Base-by-base conservation (phyloP, 2,888 invertebrate genomes). In the Andrena camellia region DNA sequence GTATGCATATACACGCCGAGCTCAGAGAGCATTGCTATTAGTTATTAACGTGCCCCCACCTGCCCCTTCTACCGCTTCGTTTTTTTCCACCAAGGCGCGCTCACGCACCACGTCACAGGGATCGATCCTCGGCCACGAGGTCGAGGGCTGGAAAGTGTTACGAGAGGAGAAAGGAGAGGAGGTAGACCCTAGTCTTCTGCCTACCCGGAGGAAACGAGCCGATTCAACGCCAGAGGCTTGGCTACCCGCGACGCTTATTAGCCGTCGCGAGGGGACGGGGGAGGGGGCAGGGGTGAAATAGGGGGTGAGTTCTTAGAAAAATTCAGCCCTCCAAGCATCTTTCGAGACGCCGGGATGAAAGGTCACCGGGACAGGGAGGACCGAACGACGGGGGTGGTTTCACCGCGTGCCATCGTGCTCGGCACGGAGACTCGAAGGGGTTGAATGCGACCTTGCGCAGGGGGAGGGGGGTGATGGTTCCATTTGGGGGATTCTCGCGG, bases 61-160 rank as follows among this genome's bases (percentile, higher is more conserved):
- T 54, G 3, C 62, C 48, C 13, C 5, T 42, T 35, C 5, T 42
- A 5, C n/a, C 57, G 6, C 80, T 68, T 78, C 66, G 72, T 63
- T 84, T 71, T 83, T 84, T 78, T 75, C 86, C 82, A 81, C 82
- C 78, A 88, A 86, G 88, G 88, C 82, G 84, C 79, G 89, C 85
- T 88, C 85, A 88, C 88, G 87, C 87, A 85, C 89, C 79, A 88
- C 88, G 88, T 88, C 88, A 88, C 85, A 75, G 81, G 80, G 78
- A 88, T 88, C 88, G 88, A 88, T 88, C 83, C 88, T 88, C 89
- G 81, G 85, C 85, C 88, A 88, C 88, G 88, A 88, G 88, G 88
- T 88, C 88, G 88, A 88, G 87, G 85, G 87, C 78, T 88, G 85
- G 76, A 88, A 88, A 88, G 88, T 88, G 85, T 88, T 88, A 88